phyloP scores from a whole-genome alignment of 2,113 vertebrate genomes.

The Neogobius melanostomus region DNA sequence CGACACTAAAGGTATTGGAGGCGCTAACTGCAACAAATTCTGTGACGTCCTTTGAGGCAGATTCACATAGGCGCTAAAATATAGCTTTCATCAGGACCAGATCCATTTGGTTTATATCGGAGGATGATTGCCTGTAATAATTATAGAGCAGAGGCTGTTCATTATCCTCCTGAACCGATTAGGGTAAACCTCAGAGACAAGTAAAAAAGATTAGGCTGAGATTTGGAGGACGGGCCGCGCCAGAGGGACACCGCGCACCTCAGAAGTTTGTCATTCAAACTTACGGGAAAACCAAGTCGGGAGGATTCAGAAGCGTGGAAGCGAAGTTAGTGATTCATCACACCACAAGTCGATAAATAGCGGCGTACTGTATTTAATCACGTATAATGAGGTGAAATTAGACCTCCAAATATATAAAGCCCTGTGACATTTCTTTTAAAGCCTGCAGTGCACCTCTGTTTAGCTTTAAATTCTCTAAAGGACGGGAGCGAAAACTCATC shows the following conservation, averaged over 20 bases:
- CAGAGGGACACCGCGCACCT: background rate
- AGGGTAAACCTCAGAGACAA: slow-evolving; percentile 30
- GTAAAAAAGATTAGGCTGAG: slow-evolving; percentile 56
- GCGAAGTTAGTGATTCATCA: background rate
- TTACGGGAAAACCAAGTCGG: background rate
- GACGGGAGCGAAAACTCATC: background rate
- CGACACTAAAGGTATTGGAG: background rate
- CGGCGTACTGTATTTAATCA: background rate
- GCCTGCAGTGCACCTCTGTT: background rate
- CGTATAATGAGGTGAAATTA: slow-evolving; percentile 1
- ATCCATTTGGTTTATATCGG: slow-evolving; percentile 51
- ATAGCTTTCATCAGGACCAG: slow-evolving; percentile 45
- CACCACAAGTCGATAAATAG: background rate
- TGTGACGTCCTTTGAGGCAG: background rate
- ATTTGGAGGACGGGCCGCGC: slow-evolving; percentile 23
- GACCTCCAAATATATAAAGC: background rate
- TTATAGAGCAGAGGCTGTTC: slow-evolving; percentile 15
- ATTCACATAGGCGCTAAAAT: slow-evolving; percentile 17
- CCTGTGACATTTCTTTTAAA: slow-evolving; percentile 2
- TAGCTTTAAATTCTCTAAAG: background rate
- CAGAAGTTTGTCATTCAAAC: background rate
- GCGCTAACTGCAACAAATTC: background rate
- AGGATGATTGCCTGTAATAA: slow-evolving; percentile 40
- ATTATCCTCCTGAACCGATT: slow-evolving; percentile 26
- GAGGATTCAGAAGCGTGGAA: background rate